phyloP scores from a whole-genome alignment of 2,113 vertebrate species.

The Hymenochirus boettgeri region DNA sequence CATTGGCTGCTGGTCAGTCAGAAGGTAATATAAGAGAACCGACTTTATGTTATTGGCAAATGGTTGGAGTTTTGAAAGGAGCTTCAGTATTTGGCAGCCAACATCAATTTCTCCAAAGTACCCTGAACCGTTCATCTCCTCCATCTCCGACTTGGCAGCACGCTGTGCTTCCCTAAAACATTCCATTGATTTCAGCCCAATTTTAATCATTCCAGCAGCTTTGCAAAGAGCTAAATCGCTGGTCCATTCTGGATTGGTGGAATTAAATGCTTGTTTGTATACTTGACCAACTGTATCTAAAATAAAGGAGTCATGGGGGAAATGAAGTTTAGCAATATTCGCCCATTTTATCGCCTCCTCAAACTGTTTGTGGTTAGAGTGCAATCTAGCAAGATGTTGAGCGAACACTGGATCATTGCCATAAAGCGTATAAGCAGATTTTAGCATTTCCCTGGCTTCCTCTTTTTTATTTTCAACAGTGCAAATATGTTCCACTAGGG shows the following conservation, averaged over 20 bases:
- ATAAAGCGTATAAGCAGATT: conserved; percentile 59
- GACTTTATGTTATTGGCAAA: conserved; percentile 48
- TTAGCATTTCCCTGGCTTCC: conserved; percentile 64
- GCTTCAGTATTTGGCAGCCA: conserved; percentile 61
- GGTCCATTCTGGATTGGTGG: conserved; percentile 52
- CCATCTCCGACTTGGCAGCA: conserved; percentile 58
- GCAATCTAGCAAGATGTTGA: conserved; percentile 73
- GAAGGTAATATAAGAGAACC: conserved; percentile 63
- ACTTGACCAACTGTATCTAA: conserved; percentile 80
- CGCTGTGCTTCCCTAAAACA: conserved; percentile 66
- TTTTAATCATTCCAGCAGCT: conserved; percentile 53
- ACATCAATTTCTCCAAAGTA: conserved; percentile 69
- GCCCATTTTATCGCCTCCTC: conserved; percentile 68
- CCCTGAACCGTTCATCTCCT: conserved; percentile 59
- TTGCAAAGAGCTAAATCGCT: conserved; percentile 22
- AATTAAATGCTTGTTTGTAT: conserved; percentile 67
- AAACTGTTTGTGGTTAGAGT: conserved; percentile 67
- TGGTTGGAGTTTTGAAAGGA: conserved; percentile 56
- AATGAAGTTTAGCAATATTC: conserved; percentile 53
- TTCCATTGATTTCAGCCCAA: conserved; percentile 66
- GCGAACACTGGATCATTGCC: conserved; percentile 67
- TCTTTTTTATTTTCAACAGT: conserved; percentile 48
- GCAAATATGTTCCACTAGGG: conserved; percentile 68
- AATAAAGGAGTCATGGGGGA: conserved; percentile 69
- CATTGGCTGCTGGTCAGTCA: conserved; percentile 64